Evolutionary conservation across 1,140 invertebrate genomes (phyloP).

Genomic region (Drosophila pseudoananassae): DNA sequence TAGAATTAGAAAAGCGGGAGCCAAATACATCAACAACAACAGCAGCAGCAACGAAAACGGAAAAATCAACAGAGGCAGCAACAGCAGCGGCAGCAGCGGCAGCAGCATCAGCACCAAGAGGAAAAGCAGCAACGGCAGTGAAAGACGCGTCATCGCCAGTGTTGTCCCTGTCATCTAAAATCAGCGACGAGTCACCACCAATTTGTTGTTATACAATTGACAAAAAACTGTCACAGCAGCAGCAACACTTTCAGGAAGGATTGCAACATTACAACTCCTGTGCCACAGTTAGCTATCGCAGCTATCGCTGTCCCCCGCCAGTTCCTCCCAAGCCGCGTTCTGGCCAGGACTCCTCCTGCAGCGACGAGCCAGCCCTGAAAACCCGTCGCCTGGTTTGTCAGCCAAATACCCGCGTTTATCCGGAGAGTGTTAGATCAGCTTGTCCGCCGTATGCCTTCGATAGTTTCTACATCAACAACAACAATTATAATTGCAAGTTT

Average conservation of each 20-base stretch:
- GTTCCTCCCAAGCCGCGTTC: conserved; percentile 64
- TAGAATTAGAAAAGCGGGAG: conserved; percentile 77
- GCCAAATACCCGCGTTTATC: conserved; percentile 13
- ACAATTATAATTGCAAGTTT: conserved; percentile 66
- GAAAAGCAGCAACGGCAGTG: conserved; percentile 33
- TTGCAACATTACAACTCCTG: conserved; percentile 43
- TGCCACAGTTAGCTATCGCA: conserved; percentile 51
- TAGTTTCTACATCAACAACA: conserved; percentile 46
- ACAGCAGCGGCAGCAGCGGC: conserved; percentile 19
- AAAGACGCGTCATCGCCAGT: conserved; percentile 62
- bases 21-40: conserved; percentile 62
- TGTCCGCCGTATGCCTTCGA: conserved; percentile 38
- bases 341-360: conserved; percentile 19
- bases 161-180: conserved; percentile 52
- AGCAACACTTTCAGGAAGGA: conserved; percentile 15
- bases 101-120: conserved; percentile 21
- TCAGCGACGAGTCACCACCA: conserved; percentile 68
- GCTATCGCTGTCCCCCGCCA: conserved; percentile 44
- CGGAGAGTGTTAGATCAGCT: conserved; percentile 34
- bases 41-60: conserved; percentile 29
- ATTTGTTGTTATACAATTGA: conserved; percentile 82
- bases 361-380: conserved; percentile 55
- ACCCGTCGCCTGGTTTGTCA: conserved; percentile 49
- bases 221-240: conserved; percentile 46
- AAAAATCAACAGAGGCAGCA: conserved; percentile 51